Base-by-base conservation (phyloP, 2,797 vertebrate genomes). In the Epinephelus coioides region DNA sequence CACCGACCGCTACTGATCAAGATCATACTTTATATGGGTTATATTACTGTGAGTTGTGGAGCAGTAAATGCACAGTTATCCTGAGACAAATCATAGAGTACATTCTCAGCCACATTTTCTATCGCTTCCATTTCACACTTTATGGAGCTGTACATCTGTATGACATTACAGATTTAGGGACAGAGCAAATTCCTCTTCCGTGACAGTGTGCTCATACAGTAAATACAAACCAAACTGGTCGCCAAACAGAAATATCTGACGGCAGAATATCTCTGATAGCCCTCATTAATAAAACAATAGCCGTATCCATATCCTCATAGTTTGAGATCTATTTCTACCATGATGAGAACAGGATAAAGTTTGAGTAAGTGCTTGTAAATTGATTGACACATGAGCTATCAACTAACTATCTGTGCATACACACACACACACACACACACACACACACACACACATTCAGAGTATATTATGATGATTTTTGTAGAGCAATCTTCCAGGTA, bases 101-200 rank as follows among this genome's bases (percentile, higher is more conserved):
- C 13, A 2, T 68, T 25, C 59, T 67, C 68, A 49, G 76, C 62
- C 70, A 83, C 72, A 83, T 86, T 84, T 87, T 84, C 77, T 54
- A 76, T 87, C 80, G 57, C 69, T 88, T 84, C 76, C 79, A 93
- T 91, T 93, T 92, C 88, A 91, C 85, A 91, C 77, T 85, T 86
- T 86, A 81, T 87, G 85, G 83, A 91, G 90, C 78, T 70, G 65
- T 75, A 76, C 69, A 85, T 89, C 50, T 54, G 64, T 73, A 38
- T 78, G 71, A 69, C 73, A 76, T 79, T 76, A 82, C 65, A 79
- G 77, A 77, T 80, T 71, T 78, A 19, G 59, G 46, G 34, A 74
- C 34, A 27, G 34, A 70, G 40, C 55, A 47, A 74, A 77, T 83
- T 77, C 69, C 50, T 79, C 72, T 69, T 74, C 76, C 14, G 1